phyloP scores from a whole-genome alignment of 2,888 invertebrate species.

The Ecliptopera silaceata region DNA sequence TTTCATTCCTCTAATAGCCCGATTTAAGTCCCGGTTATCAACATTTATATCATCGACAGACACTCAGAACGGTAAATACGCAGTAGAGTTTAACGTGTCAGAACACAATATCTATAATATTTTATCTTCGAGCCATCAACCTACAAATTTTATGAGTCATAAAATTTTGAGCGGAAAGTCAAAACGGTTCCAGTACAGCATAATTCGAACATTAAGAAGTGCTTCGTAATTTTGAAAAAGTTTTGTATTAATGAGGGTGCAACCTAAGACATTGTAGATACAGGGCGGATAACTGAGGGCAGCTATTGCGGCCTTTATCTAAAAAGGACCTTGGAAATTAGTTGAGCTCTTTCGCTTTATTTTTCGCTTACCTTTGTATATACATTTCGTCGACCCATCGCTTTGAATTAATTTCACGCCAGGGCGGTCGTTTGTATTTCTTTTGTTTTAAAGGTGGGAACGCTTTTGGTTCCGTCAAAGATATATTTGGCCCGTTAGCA shows the following conservation, averaged over 20 bases:
- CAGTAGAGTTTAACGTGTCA: constrained; percentile 56
- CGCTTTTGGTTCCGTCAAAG: constrained; percentile 64
- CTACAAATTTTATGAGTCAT: constrained; percentile 41
- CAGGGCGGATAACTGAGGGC: constrained; percentile 56
- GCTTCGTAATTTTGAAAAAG: constrained; percentile 37
- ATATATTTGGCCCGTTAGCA: constrained; percentile 75
- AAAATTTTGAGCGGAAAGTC: constrained; percentile 38
- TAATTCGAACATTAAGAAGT: constrained; percentile 36
- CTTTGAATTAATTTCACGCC: constrained; percentile 76
- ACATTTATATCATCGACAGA: constrained; percentile 62
- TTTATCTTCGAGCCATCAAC: constrained; percentile 49
- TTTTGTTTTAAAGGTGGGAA: constrained; percentile 69
- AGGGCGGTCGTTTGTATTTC: constrained; percentile 71
- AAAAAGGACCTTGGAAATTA: constrained; percentile 66
- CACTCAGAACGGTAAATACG: constrained; percentile 53
- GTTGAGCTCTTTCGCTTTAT: constrained; percentile 68
- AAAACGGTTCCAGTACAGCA: constrained; percentile 36
- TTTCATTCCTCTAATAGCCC: constrained; percentile 61
- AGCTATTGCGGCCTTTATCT: constrained; percentile 64
- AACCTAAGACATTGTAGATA: constrained; percentile 39
- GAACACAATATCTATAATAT: constrained; percentile 56
- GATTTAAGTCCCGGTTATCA: constrained; percentile 61
- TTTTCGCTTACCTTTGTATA: constrained; percentile 73
- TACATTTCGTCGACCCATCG: constrained; percentile 71
- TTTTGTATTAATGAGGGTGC: constrained; percentile 38